phyloP scores from a whole-genome alignment of 64 coral and sea anemone genomes.

The Hydrozoanthus tunicans region DNA sequence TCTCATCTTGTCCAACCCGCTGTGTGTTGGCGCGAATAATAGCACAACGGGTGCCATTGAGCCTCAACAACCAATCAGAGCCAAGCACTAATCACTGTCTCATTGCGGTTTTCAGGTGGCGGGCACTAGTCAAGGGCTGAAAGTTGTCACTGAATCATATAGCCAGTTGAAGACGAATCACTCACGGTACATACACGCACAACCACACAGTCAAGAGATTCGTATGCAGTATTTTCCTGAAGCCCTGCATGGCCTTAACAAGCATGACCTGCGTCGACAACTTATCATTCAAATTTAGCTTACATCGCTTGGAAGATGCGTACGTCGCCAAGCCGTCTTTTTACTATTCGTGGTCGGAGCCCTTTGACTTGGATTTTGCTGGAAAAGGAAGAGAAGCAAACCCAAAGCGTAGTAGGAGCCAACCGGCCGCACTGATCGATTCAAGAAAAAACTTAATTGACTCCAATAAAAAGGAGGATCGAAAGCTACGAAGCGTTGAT shows the following conservation, averaged over 20 bases:
- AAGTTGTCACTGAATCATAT: conserved; percentile 49
- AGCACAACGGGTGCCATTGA: conserved; percentile 52
- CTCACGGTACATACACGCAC: background rate
- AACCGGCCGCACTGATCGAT: conserved; percentile 8
- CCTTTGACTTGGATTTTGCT: conserved; percentile 46
- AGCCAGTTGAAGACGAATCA: background rate
- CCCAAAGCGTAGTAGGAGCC: conserved; percentile 32
- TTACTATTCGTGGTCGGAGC: conserved; percentile 46
- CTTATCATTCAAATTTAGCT: conserved; percentile 46
- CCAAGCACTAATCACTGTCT: conserved; percentile 45
- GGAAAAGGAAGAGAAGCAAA: conserved; percentile 38
- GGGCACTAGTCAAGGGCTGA: conserved; percentile 18
- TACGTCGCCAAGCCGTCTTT: conserved; percentile 31
- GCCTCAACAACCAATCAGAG: conserved; percentile 29
- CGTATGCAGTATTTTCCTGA: background rate
- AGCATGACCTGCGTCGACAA: conserved; percentile 45
- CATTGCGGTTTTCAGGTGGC: conserved; percentile 61
- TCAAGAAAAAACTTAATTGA: conserved; percentile 5
- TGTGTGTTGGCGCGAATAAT: conserved; percentile 58
- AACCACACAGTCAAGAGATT: background rate
- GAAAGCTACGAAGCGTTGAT: conserved; percentile 22
- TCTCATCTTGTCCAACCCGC: conserved; percentile 28
- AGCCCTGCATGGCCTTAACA: conserved; percentile 12
- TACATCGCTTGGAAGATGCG: conserved; percentile 45
- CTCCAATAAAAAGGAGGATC: conserved; percentile 23